Conservation (phyloP, 2,797 vertebrate species). For the Zenarchopterus dispar region DNA sequence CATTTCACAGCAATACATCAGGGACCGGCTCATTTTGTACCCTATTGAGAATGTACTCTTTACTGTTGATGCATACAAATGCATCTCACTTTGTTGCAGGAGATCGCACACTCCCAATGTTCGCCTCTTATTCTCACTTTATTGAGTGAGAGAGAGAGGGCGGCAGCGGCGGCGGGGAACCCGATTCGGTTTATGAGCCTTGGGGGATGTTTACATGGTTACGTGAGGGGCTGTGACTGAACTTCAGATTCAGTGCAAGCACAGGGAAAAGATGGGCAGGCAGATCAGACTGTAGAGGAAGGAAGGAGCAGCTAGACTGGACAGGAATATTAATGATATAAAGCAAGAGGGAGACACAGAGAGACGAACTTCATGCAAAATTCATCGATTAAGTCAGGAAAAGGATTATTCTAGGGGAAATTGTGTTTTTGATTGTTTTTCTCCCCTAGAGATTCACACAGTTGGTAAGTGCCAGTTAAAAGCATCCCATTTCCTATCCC, state of each 20-base stretch:
- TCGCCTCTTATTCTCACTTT: conserved; percentile 47
- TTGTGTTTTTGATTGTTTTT: conserved; percentile 38
- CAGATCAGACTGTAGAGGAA: conserved; percentile 48
- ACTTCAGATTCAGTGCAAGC: conserved; percentile 45
- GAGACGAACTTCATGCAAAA: conserved; percentile 62
- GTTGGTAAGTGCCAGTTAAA: conserved; percentile 16
- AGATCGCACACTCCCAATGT: conserved; percentile 33
- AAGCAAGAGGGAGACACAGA: conserved; percentile 39
- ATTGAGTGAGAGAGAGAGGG: conserved; percentile 33
- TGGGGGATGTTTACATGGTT: conserved; percentile 56
- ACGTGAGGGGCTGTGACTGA: conserved; percentile 44
- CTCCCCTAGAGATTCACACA: conserved; percentile 33
- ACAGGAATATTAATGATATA: conserved; percentile 63
- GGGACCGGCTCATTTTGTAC: conserved; percentile 50
- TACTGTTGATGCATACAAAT: conserved; percentile 70
- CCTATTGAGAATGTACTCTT: conserved; percentile 52
- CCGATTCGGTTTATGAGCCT: conserved; percentile 50
- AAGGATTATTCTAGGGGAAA: conserved; percentile 50
- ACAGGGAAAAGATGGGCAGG: conserved; percentile 51
- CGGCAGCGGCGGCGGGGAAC: conserved; percentile 24
- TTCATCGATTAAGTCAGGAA: conserved; percentile 60
- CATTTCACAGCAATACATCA: conserved; percentile 47
- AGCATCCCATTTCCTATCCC: conserved; percentile 20
- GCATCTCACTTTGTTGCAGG: conserved; percentile 62
- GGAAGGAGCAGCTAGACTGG: conserved; percentile 45